Base-by-base conservation (phyloP, 2,113 vertebrate genomes). In the Phrynocephalus versicolor region DNA sequence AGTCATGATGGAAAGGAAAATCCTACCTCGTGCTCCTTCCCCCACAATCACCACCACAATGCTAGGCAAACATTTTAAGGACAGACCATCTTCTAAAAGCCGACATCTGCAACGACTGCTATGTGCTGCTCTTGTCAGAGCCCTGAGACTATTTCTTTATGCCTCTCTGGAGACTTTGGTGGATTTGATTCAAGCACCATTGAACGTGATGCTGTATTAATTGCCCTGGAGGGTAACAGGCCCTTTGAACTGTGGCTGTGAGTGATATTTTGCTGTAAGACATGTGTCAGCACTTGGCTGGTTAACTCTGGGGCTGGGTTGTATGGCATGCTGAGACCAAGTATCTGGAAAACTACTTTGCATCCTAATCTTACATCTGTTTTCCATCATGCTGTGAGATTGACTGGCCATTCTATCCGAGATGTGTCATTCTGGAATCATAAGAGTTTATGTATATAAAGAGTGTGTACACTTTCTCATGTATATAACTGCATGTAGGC, bases 231-330 rank as follows among this genome's bases (percentile, higher is more conserved):
- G 96, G 96, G 96, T 95, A 97, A 95, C 92, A 82, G 95, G 96
- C 94, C 96, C 96, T 97, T 97, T 97, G 96, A 97, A 97, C 96
- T 97, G 95, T 94, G 95, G 94, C 95, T 96, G 95, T 96, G 96
- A 97, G 95, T 96, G 96, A 96, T 97, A 96, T 95, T 97, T 96
- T 96, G 96, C 95, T 96, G 92, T 92, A 92, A 96, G 95, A 96
- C 96, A 95, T 96, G 94, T 97, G 96, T 97, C 96, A 97, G 95
- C 96, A 96, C 96, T 96, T 96, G 93, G 95, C 93, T 96, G 94
- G 95, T 95, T 96, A 96, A 96, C 95, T 95, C 94, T 93, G 92
- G 91, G 92, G 79, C 94, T 95, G 81, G 87, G 90, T 91, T 94
- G 89, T 94, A 94, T 93, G 90, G 94, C 96, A 96, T 95, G 95